Evolutionary conservation across 1,140 invertebrate genomes (phyloP), one percentile per base, ranked within the genome.

Genomic region (Phymastichus coffea): DNA sequence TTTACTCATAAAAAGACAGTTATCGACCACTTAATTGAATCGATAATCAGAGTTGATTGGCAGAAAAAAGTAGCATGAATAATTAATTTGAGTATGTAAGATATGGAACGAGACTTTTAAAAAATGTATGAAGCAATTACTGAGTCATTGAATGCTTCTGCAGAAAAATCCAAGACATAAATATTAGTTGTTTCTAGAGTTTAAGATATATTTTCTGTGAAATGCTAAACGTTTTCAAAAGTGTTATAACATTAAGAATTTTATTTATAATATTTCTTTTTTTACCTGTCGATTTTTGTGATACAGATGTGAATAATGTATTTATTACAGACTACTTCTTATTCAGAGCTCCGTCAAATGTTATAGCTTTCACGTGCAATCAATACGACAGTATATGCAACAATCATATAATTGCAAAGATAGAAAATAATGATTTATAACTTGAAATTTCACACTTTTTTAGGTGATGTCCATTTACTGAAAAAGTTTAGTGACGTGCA

Each of bases 241-340:
- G 6, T 33, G 28, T 33, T 33, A 33, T 33, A 33, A 7, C n/a
- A n/a, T 51, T n/a, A 20, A 22, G 1, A 22, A 33, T 20, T 25
- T 35, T 10, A 19, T 1, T 51, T 37, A 35, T 51, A 17, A 37
- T 22, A 37, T 25, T 37, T 25, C 17, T 38, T 15, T 4, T 26
- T 14, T 35, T 47, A 25, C 12, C 38, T 8, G 3, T 37, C 9
- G 15, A 47, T 35, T 14, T 37, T 7, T 57, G 55, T 22, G 15
- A 14, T 35, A 4, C 37, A 38, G 48, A 57, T 38, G 3, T 26
- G 10, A 40, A 10, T 14, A 35, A 51, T 26, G 3, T 14, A 26
- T 58, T 51, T 20, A 51, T 58, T 9, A 3, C 51, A 22, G 56
- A 58, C 4, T 58, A 58, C 12, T 51, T 58, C 33, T 17, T 25